Percentiles rank a stretch among this genome's conserved stretches.
Evolutionary conservation across 2,888 invertebrate species (phyloP).

Genomic region (Hofmannophila pseudospretella): DNA sequence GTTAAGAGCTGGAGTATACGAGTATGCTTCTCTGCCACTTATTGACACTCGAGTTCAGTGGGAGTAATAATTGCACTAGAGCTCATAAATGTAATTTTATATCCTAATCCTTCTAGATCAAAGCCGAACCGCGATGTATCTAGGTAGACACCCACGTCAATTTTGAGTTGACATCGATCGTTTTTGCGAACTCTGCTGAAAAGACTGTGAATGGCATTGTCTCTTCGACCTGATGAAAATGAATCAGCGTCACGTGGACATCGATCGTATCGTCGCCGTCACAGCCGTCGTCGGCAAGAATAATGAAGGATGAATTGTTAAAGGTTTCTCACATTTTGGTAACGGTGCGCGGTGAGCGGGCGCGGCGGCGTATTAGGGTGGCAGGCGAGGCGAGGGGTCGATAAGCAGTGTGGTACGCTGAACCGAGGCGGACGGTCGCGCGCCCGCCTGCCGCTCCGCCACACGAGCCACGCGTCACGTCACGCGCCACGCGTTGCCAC

Average conservation of each 20-base stretch:
- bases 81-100: no score
- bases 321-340: conserved; percentile 60
- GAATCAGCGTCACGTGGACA: conserved; percentile 34
- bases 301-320: conserved; percentile 66
- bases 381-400: conserved; percentile 57
- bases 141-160: no score
- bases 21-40: no score
- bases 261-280: conserved; percentile 34
- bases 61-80: no score
- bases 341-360: conserved; percentile 56
- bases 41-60: no score
- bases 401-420: conserved; percentile 58
- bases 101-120: no score
- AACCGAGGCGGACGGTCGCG: conserved; percentile 38
- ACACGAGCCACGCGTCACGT: conserved; percentile 23
- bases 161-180: no score
- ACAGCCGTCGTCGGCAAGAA: conserved; percentile 27
- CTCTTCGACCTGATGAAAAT: conserved; percentile 11
- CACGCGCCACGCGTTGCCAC: conserved; percentile 8
- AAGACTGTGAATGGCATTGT: not conserved
- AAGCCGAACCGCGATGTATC: no score
- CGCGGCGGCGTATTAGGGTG: conserved; percentile 44
- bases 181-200: no score
- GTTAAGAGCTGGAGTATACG: no score
- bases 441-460: conserved; percentile 13